phyloP scores from a whole-genome alignment of 2,888 invertebrate species.

The Ochlodes sylvanus region DNA sequence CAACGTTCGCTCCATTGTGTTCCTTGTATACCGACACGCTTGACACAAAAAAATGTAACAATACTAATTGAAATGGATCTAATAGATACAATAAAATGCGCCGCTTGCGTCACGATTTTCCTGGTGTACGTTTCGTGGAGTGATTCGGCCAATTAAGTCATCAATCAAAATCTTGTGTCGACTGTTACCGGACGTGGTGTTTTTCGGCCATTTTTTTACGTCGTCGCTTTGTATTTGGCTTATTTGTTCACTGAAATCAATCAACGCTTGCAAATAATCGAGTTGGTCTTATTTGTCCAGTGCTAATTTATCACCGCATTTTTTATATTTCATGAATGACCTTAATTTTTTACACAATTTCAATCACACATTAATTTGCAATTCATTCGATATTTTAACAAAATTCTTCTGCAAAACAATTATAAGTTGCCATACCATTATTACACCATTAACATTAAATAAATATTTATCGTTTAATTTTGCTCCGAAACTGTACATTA shows the following conservation, averaged over 20 bases:
- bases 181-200: constrained; percentile 26
- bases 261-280: constrained; percentile 15
- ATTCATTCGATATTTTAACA: constrained; percentile 9
- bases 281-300: constrained; percentile 35
- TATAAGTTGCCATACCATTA: too few species aligned
- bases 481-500: neutral
- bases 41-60: constrained; percentile 58
- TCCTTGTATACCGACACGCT: constrained; percentile 57
- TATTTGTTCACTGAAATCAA: constrained; percentile 14
- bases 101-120: constrained; percentile 54
- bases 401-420: too few species aligned
- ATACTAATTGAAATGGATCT: constrained; percentile 63
- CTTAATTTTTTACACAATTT: constrained; percentile 24
- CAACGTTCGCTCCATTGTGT: constrained; percentile 50
- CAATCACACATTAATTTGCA: constrained; percentile 34
- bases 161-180: constrained; percentile 30
- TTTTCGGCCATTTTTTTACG: constrained; percentile 5
- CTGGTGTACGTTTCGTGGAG: constrained; percentile 17
- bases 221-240: constrained; percentile 11
- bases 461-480: neutral
- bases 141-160: constrained; percentile 28
- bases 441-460: too few species aligned
- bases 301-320: neutral
- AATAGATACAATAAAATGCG: constrained; percentile 59
- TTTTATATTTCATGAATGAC: neutral